phyloP scores from a whole-genome alignment of 2,113 vertebrate species.

The Tragelaphus buxtoni region DNA sequence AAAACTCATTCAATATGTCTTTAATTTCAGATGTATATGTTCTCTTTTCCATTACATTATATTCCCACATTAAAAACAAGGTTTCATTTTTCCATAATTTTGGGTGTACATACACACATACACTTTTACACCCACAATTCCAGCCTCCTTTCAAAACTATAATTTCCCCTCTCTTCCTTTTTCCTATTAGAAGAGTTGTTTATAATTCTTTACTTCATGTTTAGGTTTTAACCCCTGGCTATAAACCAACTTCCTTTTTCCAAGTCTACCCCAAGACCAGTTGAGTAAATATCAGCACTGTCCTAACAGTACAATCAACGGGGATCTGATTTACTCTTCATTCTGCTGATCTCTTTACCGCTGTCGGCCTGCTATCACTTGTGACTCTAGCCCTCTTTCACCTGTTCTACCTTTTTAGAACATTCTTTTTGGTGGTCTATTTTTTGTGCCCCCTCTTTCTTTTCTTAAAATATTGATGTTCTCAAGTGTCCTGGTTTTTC shows the following conservation, averaged over 20 bases:
- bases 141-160: too few species aligned
- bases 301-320: too few species aligned
- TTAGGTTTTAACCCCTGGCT: neutral
- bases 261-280: neutral
- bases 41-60: too few species aligned
- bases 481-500: neutral
- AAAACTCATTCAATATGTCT: too few species aligned
- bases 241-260: neutral
- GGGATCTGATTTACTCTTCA: neutral
- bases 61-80: too few species aligned
- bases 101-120: too few species aligned
- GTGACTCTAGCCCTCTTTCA: neutral
- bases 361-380: neutral
- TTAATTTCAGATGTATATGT: too few species aligned
- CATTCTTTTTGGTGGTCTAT: neutral
- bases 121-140: too few species aligned
- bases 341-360: neutral
- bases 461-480: neutral
- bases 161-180: too few species aligned
- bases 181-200: too few species aligned
- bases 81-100: too few species aligned
- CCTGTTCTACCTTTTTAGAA: neutral
- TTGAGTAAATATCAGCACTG: neutral
- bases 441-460: neutral
- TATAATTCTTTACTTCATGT: too few species aligned